phyloP scores from a whole-genome alignment of 2,888 invertebrate species.

The Tipula vernalis region DNA sequence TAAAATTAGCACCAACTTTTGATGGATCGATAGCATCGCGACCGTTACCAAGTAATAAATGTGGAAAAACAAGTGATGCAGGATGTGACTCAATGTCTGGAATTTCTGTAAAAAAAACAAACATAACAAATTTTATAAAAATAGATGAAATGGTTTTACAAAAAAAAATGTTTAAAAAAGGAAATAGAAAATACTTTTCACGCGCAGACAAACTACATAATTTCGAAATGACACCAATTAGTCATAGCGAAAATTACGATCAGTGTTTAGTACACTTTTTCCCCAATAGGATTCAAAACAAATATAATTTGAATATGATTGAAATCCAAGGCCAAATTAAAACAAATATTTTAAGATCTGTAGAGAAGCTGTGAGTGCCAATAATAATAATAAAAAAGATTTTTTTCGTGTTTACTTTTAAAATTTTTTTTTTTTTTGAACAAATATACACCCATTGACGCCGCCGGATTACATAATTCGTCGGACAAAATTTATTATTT shows the following conservation, averaged over 20 bases:
- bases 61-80: slow-evolving; percentile 66
- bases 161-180: neutral
- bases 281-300: neutral
- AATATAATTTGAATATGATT: slow-evolving; percentile 4
- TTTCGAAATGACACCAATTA: neutral
- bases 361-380: slow-evolving; percentile 4
- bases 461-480: neutral
- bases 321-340: neutral
- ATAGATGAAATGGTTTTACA: neutral
- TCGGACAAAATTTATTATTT: neutral
- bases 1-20: slow-evolving; percentile 60
- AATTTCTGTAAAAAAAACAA: slow-evolving; percentile 18
- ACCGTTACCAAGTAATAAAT: slow-evolving; percentile 71
- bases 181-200: neutral
- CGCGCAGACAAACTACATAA: neutral
- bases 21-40: slow-evolving; percentile 62
- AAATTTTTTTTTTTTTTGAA: neutral
- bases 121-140: slow-evolving; percentile 11
- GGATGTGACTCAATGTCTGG: slow-evolving; percentile 61
- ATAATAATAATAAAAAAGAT: neutral
- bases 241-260: neutral
- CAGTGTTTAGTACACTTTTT: neutral
- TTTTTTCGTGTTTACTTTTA: neutral
- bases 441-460: neutral
- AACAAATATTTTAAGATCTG: neutral